phyloP scores from a whole-genome alignment of 1,140 invertebrate genomes.

The Wasmannia auropunctata region DNA sequence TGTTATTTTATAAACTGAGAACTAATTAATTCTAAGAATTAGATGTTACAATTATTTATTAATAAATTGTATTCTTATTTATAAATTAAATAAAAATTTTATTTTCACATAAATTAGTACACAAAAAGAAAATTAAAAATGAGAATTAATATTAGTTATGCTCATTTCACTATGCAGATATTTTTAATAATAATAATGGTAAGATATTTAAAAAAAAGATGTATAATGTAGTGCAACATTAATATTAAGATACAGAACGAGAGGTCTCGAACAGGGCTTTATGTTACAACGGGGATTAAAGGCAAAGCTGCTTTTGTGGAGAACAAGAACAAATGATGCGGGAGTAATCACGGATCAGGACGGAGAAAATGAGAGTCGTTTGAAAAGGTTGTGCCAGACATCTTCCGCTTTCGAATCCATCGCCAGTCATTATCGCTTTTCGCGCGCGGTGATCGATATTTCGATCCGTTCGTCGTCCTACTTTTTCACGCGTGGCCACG shows the following conservation, averaged over 20 bases:
- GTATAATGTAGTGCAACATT: neutral
- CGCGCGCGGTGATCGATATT: constrained; percentile 69
- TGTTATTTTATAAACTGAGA: neutral
- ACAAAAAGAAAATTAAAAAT: neutral
- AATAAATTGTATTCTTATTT: neutral
- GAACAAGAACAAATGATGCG: constrained; percentile 67
- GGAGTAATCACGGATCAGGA: constrained; percentile 67
- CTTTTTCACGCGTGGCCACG: constrained; percentile 59
- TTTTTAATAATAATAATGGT: constrained; percentile 31
- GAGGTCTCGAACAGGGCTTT: neutral
- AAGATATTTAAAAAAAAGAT: constrained; percentile 51
- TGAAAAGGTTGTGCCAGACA: constrained; percentile 62
- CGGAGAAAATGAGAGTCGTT: constrained; percentile 68
- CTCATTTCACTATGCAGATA: neutral
- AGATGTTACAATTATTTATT: neutral
- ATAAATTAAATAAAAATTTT: neutral
- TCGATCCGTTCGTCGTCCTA: constrained; percentile 65
- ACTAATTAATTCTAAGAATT: neutral
- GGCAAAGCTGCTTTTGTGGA: constrained; percentile 56
- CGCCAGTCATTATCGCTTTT: constrained; percentile 69
- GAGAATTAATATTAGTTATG: neutral
- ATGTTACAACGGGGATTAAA: constrained; percentile 25
- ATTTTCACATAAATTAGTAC: neutral
- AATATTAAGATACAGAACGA: constrained; percentile 13
- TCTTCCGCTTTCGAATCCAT: constrained; percentile 73